Evolutionary conservation across 2,888 invertebrate species (phyloP).

Genomic region (Leucophenga maculata): DNA sequence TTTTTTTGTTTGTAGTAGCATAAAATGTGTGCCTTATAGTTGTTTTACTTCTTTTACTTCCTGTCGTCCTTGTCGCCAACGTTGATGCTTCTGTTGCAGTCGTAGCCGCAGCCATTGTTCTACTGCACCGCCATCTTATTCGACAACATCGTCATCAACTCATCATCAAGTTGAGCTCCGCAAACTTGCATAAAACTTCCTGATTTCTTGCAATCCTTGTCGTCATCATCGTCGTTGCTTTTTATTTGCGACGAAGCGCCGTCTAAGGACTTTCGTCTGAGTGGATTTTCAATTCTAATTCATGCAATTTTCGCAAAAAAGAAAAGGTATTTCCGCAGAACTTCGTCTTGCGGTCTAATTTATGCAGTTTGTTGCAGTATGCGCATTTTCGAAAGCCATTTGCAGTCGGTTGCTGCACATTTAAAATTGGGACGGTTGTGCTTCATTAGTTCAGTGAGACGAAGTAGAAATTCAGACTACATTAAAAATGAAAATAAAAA

Average conservation of each 20-base stretch:
- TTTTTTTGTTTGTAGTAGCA: constrained; percentile 38
- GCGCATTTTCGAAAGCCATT: neutral
- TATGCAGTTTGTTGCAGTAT: constrained; percentile 2
- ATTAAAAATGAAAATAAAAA: too few relatives aligned
- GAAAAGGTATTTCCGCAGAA: neutral
- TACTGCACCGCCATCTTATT: constrained; percentile 31
- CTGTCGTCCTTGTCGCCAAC: neutral
- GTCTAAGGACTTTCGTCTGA: constrained; percentile 71
- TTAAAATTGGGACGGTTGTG: too few relatives aligned
- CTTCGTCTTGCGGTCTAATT: constrained; percentile 8
- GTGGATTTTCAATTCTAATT: constrained; percentile 55
- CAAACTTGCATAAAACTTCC: constrained; percentile 59
- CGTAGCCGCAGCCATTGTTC: constrained; percentile 50
- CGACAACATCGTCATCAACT: neutral
- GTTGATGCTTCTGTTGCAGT: constrained; percentile 21
- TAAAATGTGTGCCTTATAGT: constrained; percentile 48
- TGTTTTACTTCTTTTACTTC: constrained; percentile 19
- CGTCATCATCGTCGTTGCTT: constrained; percentile 28
- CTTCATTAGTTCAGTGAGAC: too few relatives aligned
- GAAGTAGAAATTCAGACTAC: too few relatives aligned
- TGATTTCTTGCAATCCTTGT: constrained; percentile 49
- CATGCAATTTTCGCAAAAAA: constrained; percentile 23
- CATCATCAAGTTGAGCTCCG: neutral
- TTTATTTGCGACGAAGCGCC: constrained; percentile 58
- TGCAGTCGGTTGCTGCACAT: neutral